phyloP scores from a whole-genome alignment of 2,888 invertebrate species.

The Epinotia ramella region DNA sequence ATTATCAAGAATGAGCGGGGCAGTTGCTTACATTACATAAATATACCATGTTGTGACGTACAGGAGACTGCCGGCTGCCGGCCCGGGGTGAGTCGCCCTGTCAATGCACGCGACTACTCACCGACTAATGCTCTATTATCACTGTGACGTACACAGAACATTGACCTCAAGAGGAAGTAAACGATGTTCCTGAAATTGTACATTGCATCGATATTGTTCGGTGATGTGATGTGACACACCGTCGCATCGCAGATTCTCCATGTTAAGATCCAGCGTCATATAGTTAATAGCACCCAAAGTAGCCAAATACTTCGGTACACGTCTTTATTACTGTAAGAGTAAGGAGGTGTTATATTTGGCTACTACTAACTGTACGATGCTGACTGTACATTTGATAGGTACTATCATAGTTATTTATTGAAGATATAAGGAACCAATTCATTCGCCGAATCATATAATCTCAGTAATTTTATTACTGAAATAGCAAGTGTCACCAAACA shows the following conservation, averaged over 20 bases:
- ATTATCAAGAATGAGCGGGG: conserved; percentile 38
- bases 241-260: not conserved
- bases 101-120: conserved; percentile 76
- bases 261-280: not conserved
- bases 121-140: conserved; percentile 74
- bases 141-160: conserved; percentile 76
- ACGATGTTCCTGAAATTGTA: conserved; percentile 75
- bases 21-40: conserved; percentile 48
- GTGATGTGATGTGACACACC: conserved; percentile 11
- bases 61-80: conserved; percentile 50
- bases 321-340: too few species aligned
- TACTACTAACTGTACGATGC: too few species aligned
- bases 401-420: not conserved
- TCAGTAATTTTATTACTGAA: not conserved
- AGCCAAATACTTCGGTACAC: too few species aligned
- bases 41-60: conserved; percentile 48
- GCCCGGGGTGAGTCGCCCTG: conserved; percentile 76
- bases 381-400: not conserved
- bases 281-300: too few species aligned
- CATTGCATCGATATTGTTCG: conserved; percentile 61
- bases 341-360: too few species aligned
- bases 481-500: not conserved
- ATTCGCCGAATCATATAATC: not conserved
- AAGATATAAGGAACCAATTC: not conserved
- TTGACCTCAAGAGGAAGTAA: conserved; percentile 83